Evolutionary conservation across 2,888 invertebrate species (phyloP), one percentile per base, ranked within the genome.

Genomic region (Leptopilina drosophilae): DNA sequence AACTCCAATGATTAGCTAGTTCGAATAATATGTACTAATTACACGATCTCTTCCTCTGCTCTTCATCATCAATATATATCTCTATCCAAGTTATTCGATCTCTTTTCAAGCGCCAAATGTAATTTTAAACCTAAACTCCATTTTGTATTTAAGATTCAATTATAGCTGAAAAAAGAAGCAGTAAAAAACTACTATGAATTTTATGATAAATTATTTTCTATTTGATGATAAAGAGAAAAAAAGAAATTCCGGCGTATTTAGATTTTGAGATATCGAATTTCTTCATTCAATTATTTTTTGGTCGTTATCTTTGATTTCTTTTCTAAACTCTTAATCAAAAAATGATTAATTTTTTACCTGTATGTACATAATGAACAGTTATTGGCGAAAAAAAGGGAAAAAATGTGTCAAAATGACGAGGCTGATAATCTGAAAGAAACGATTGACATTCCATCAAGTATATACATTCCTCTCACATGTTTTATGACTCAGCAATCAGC

Each of bases 401-500:
- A 67, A 67, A 67, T 42, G 49, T 67, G 67, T 46, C 67, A 49
- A 67, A 67, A 20, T 62, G 46, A 46, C 67, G 67, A 67, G 49
- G 49, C 46, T 20, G 67, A 67, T 67, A 46, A 67, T 67, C 67
- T 20, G 9, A 49, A 49, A 49, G 12, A 67, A 11, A 14, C 26
- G 53, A 69, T 69, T 53, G 69, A 33, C 69, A 69, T 69, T 69
- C 69, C 53, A 49, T 33, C 26, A 20, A n/a, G 11, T 46, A 20
- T 49, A 49, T 49, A 67, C 46, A 67, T 67, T 67, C 67, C 67
- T 67, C 46, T 46, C 15, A 67, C 69, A 69, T 56, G 69, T 33
- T 69, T 69, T 14, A 46, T 69, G 26, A 69, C 69, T 69, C 69
- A 69, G 33, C 69, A 69, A n/a, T 53, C 69, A 69, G 26, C 69